Percentiles rank a stretch among this genome's conserved stretches.
These are phyloP conservation scores for Drosophila lini DNA, from an alignment of 1,140 invertebrate genomes.

Conservation along the genomic window DNA sequence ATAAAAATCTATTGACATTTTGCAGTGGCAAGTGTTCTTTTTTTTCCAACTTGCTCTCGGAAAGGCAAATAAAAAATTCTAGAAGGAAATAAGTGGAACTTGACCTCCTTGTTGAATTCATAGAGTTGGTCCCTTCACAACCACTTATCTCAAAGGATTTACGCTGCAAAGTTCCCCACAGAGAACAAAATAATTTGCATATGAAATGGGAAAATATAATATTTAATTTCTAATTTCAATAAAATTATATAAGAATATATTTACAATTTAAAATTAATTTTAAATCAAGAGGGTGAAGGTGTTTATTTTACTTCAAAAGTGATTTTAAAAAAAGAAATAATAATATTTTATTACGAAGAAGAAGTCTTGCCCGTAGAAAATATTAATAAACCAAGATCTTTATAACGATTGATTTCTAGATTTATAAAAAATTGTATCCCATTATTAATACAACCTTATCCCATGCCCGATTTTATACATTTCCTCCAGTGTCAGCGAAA, in stretches of 20 bases:
- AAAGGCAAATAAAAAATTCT: conserved; percentile 9
- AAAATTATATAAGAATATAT: not conserved
- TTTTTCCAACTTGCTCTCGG: not conserved
- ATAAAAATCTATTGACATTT: conserved; percentile 65
- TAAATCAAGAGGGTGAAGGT: no score
- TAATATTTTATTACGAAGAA: no score
- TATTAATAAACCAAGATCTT: no score
- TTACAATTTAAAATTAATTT: no score
- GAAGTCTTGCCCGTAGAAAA: no score
- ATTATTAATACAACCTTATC: not conserved
- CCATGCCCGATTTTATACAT: not conserved
- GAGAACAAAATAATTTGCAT: not conserved
- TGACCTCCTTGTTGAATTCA: not conserved
- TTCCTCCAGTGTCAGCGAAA: conserved; percentile 10
- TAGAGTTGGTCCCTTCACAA: conserved; percentile 6
- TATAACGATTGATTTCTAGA: no score
- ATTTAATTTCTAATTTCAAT: not conserved
- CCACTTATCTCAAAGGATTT: conserved; percentile 4
- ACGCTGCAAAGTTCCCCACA: not conserved
- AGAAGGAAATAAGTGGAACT: not conserved
- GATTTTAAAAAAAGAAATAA: no score
- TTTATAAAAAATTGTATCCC: not conserved
- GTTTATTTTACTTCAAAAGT: no score
- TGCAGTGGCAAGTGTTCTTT: conserved; percentile 1
- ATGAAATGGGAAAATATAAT: not conserved